These are phyloP conservation scores for Tetheella fluctuosa DNA, from an alignment of 2,888 invertebrate species.

Conservation along the genomic window DNA sequence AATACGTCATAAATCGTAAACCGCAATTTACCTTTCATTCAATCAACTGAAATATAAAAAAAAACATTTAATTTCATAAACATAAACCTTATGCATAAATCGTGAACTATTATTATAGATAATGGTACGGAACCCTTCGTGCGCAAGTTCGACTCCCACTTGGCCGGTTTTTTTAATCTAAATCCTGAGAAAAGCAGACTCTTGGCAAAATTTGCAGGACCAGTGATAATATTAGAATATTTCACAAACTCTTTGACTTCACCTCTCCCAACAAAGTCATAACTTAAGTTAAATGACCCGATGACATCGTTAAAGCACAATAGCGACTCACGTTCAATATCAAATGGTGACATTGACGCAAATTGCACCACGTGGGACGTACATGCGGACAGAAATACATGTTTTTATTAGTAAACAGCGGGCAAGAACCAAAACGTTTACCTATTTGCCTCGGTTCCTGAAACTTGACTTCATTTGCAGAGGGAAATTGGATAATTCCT, in stretches of 20 bases:
- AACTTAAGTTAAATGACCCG: neutral
- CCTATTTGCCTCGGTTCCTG: slow-evolving; percentile 53
- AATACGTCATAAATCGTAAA: no score
- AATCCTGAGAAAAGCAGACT: no score
- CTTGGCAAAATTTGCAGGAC: no score
- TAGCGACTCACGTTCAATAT: slow-evolving; percentile 39
- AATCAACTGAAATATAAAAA: no score
- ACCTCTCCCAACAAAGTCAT: neutral
- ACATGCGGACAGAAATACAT: slow-evolving; percentile 38
- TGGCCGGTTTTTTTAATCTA: no score
- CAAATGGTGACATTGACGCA: slow-evolving; percentile 46
- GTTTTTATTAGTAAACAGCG: slow-evolving; percentile 42
- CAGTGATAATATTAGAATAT: no score
- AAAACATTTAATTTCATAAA: no score
- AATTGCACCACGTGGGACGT: slow-evolving; percentile 42
- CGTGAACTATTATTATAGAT: no score
- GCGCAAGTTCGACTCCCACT: no score
- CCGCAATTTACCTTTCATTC: no score
- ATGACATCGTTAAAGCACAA: slow-evolving; percentile 20
- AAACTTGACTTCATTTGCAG: slow-evolving; percentile 35
- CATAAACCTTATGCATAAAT: no score
- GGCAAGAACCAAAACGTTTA: slow-evolving; percentile 45
- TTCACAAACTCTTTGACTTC: neutral
- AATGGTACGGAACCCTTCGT: no score
- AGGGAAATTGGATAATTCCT: slow-evolving; percentile 47